Base-by-base conservation (phyloP, 2,888 invertebrate species). In the Phortica okadai region DNA sequence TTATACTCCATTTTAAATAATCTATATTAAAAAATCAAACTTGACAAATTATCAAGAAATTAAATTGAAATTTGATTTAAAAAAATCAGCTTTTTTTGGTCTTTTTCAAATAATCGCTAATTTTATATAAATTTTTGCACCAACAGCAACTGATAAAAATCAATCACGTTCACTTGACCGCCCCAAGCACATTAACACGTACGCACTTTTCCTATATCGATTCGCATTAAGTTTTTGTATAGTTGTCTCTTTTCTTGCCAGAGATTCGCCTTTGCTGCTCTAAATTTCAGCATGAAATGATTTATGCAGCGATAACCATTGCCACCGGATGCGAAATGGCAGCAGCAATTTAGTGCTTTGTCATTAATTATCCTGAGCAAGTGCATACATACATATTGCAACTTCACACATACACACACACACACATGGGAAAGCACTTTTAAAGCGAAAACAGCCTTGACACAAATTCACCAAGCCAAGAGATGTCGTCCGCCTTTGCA, bases 391-490 rank as follows among this genome's bases (percentile, higher is more conserved):
- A 44, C 67, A 67, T 3, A 25, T 14, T 2, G 42, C 16, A n/a
- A 1, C 2, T n/a, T n/a, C 21, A 44, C 11, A 16, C 69, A 16
- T 0, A 16, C 45, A 69, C 6, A 44, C 44, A 33, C 1, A 11
- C 16, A 64, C 16, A 41, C 11, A 66, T 41, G n/a, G 14, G 0
- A 66, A 66, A 42, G 42, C 50, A 69, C 50, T 69, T 69, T 50
- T 69, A 69, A 54, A 45, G 58, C 42, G 54, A 75, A 73, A 74
- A 78, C 82, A 85, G 85, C 84, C 84, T 85, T 85, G 84, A 86
- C 84, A 86, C 84, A 85, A 86, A 83, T 86, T 78, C 77, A 78
- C 76, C 77, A 79, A 58, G 67, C 62, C 79, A 78, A 75, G 78
- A 70, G 72, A 33, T 44, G 62, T 78, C 58, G 67, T 75, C 56